phyloP scores from a whole-genome alignment of 2,888 invertebrate genomes.

The Xestoiulus laeticollis region DNA sequence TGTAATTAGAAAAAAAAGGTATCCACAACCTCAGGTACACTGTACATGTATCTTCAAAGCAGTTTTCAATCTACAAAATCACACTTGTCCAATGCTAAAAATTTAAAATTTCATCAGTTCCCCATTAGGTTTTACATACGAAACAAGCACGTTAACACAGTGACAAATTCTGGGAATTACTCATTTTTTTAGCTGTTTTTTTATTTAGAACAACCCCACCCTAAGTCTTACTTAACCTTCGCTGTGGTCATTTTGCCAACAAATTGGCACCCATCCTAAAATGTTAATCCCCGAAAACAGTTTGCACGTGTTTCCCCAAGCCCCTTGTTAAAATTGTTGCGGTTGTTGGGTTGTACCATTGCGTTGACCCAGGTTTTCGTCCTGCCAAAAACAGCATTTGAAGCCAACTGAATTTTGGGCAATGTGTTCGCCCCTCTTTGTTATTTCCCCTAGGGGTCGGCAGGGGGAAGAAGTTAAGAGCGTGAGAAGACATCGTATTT shows the following conservation, averaged over 20 bases:
- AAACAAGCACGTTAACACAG: too few species aligned
- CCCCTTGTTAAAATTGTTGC: constrained; percentile 30
- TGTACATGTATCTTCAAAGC: too few species aligned
- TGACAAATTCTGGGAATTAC: not conserved
- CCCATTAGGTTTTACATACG: too few species aligned
- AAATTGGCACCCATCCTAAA: constrained; percentile 32
- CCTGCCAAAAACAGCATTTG: not conserved
- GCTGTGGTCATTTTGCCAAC: constrained; percentile 32
- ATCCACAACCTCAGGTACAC: too few species aligned
- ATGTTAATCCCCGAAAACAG: constrained; percentile 25
- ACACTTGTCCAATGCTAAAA: too few species aligned
- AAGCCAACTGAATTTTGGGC: not conserved
- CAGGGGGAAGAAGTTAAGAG: constrained; percentile 34
- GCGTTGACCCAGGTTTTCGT: constrained; percentile 10
- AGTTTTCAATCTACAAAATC: too few species aligned
- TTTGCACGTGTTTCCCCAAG: constrained; percentile 28
- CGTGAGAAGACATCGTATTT: constrained; percentile 43
- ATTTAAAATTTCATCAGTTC: too few species aligned
- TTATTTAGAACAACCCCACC: not conserved
- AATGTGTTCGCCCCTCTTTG: constrained; percentile 3
- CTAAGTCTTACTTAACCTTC: not conserved
- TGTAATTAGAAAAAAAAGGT: too few species aligned
- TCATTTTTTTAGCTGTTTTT: not conserved
- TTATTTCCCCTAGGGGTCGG: constrained; percentile 34
- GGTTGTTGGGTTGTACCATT: not conserved